Evolutionary conservation across 2,888 invertebrate genomes (phyloP), one percentile per base, ranked within the genome.

Genomic region (Acholoe squamosa): DNA sequence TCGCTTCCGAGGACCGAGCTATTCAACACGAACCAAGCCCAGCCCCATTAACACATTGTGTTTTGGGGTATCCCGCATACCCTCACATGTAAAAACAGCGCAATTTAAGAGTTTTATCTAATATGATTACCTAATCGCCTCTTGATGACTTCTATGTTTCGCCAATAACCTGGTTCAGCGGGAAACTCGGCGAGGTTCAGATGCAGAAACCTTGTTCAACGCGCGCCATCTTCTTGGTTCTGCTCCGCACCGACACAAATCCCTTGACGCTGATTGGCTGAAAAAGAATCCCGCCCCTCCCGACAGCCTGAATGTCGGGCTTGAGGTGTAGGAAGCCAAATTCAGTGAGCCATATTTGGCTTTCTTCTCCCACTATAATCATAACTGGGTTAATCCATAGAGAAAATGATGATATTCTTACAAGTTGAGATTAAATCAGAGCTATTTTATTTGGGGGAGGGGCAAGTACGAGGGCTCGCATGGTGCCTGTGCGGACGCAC

Each of bases 191-290:
- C 33, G 14, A 54, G 52, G 28, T 86, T 86, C 52, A 86, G 33
- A 22, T 22, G 52, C 52, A n/a, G 86, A 54, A 31, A 86, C 54
- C 86, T 56, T 86, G 86, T 16, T 56, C 86, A 86, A 89, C 89
- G 89, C 89, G 89, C 89, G 89, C 89, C 89, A 89, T 89, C 61
- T 89, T 89, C 67, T 89, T 67, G 61, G 61, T 67, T 34, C n/a
- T 67, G 61, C 14, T 61, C 56, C 89, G 89, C 61, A 67, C 34
- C 67, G 67, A 89, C 86, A 67, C 34, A 25, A 56, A 31, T 33
- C 61, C 14, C 89, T 56, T 0, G 34, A 19, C 31, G 19, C 89
- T 89, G 89, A 89, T 89, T 89, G 89, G 89, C 25, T 25, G 61
- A 89, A 67, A 67, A 67, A 89, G 52, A 67, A 67, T 67, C 89